phyloP scores from a whole-genome alignment of 1,140 invertebrate genomes.

The Scylla paramamosain region DNA sequence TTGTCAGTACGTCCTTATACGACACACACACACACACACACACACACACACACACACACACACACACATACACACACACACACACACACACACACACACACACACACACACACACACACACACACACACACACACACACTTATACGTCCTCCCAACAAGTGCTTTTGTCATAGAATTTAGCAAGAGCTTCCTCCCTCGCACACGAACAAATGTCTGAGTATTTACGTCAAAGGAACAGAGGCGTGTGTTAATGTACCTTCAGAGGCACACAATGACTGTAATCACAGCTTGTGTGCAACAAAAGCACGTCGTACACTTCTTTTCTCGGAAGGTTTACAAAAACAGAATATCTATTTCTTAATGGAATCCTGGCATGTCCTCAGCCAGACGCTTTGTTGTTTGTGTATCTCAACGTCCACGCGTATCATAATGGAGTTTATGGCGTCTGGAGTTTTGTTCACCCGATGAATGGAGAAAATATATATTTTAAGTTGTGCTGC shows the following conservation, averaged over 20 bases:
- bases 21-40: constrained; percentile 29
- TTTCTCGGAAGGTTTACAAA: constrained; percentile 14
- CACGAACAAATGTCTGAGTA: constrained; percentile 12
- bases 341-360: constrained; percentile 13
- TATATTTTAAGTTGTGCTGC: too few species aligned
- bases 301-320: background rate
- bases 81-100: background rate
- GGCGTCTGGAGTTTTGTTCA: background rate
- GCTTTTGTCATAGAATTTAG: constrained; percentile 2
- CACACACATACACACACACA: constrained; percentile 39
- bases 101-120: constrained; percentile 28
- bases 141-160: background rate
- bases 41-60: constrained; percentile 22
- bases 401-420: background rate
- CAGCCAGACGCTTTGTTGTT: background rate
- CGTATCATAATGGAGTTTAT: constrained; percentile 17
- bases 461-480: too few species aligned
- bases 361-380: constrained; percentile 18
- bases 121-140: constrained; percentile 36
- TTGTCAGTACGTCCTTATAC: background rate
- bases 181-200: background rate
- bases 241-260: constrained; percentile 12
- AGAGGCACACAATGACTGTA: constrained; percentile 3
- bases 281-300: constrained; percentile 21
- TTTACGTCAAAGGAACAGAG: constrained; percentile 22